Percentiles rank a stretch among this genome's conserved stretches.
phyloP scores from a whole-genome alignment of 2,113 vertebrate genomes.

The Syrmaticus mikado region DNA sequence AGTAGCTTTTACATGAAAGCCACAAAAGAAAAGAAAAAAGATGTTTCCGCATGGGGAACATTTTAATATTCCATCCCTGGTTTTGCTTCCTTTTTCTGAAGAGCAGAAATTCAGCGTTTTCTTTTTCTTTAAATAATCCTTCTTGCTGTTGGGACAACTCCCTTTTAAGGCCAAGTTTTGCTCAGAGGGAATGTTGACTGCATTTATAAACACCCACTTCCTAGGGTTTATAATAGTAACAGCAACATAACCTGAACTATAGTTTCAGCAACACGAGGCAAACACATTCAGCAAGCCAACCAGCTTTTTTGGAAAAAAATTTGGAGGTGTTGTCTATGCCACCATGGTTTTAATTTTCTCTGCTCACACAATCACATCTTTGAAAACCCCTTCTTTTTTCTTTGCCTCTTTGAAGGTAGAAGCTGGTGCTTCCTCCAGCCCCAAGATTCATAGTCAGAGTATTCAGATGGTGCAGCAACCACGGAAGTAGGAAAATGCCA shows the following conservation, averaged over 20 bases:
- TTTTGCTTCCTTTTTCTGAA: constrained; percentile 19
- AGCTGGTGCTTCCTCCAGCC: background rate
- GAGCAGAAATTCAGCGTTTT: constrained; percentile 40
- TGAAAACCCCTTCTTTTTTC: background rate
- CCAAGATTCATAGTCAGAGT: background rate
- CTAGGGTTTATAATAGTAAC: constrained; percentile 68
- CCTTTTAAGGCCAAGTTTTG: constrained; percentile 67
- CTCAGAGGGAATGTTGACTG: constrained; percentile 63
- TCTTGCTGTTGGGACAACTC: constrained; percentile 54
- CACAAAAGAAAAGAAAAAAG: background rate
- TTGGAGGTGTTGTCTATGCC: background rate
- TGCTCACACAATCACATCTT: background rate
- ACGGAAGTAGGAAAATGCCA: background rate
- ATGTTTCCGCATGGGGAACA: rapidly evolving
- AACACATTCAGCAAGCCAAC: background rate
- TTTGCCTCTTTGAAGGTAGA: background rate
- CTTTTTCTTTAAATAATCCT: constrained; percentile 65
- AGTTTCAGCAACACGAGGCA: constrained; percentile 17
- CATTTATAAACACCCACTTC: constrained; percentile 71
- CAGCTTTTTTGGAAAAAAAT: background rate
- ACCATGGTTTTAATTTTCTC: background rate
- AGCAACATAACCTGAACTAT: constrained; percentile 51
- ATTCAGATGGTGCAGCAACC: background rate
- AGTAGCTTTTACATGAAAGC: background rate
- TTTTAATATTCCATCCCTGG: background rate